phyloP scores from a whole-genome alignment of 2,888 invertebrate genomes.

The Papilio protenor region DNA sequence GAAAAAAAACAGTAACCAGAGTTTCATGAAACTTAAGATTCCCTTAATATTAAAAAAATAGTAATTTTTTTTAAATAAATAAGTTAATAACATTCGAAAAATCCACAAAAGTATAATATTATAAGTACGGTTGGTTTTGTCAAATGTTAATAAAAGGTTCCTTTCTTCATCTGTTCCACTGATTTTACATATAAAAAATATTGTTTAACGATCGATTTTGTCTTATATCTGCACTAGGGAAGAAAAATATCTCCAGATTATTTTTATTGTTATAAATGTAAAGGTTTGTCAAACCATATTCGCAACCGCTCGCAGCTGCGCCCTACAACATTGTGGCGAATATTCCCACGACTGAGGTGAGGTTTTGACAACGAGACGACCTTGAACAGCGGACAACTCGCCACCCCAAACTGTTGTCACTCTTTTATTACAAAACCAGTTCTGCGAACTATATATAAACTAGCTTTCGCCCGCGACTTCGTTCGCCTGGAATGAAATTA shows the following conservation, averaged over 20 bases:
- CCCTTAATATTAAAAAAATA: not conserved
- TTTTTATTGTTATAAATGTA: not conserved
- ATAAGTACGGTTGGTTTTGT: not conserved
- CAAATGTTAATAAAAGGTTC: too few relatives aligned
- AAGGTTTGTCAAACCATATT: not conserved
- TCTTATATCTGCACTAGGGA: not conserved
- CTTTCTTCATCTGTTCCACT: too few relatives aligned
- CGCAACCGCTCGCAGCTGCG: slow-evolving; percentile 24
- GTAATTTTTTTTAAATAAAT: too few relatives aligned
- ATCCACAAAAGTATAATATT: too few relatives aligned
- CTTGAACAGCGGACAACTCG: slow-evolving; percentile 50
- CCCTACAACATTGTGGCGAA: slow-evolving; percentile 45
- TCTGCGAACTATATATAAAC: slow-evolving; percentile 14
- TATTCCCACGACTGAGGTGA: slow-evolving; percentile 53
- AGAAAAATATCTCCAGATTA: not conserved
- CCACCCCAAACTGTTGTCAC: slow-evolving; percentile 49
- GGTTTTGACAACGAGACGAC: slow-evolving; percentile 49
- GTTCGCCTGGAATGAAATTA: too few relatives aligned
- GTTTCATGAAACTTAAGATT: not conserved
- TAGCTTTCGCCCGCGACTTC: too few relatives aligned
- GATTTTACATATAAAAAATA: too few relatives aligned
- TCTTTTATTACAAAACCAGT: slow-evolving; percentile 45
- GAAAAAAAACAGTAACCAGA: not conserved
- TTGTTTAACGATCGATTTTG: too few relatives aligned
- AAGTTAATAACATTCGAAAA: too few relatives aligned